Evolutionary conservation across 35 echinoderm and acorn worm species (phyloP), one percentile per base, ranked within the genome.

Genomic region (Acanthaster planci): DNA sequence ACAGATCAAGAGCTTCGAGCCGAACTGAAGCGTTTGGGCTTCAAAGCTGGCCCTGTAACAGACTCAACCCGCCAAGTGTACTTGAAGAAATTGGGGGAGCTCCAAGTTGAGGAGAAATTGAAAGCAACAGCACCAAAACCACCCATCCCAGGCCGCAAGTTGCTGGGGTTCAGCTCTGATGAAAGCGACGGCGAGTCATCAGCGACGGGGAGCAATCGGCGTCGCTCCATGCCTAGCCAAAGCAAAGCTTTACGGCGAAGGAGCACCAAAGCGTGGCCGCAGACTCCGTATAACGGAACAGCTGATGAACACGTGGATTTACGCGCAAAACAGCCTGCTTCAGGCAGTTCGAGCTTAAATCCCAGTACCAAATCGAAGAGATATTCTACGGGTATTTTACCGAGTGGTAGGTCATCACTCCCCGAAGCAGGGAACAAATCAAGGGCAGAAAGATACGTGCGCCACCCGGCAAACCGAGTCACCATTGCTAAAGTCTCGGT

Each of bases 41-140:
- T 64, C 54, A 83, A 58, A 58, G 81, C 81, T 59, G 81, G 81
- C 23, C 81, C 81, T 36, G 81, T 83, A 10, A 83, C 81, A 54
- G 54, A 37, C 55, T 19, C 22, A 34, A 57, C 52, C 35, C 81
- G 81, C 14, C 51, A 53, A 56, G 12, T 83, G 31, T 51, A 58
- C 35, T 32, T 83, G 21, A 83, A 83, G 81, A 83, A 83, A 58
- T 57, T 83, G 10, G 8, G 31, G 51, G 59, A 60, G 26, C 56
- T 59, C 27, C 52, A 60, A 60, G 81, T 15, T 37, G 54, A 83
- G 53, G 54, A 56, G 18, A 32, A 58, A 57, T 35, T 58, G 18
- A 58, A n/a, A 30, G 16, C 27, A 32, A 83, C 53, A 1, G 5
- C 32, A 12, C 29, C 52, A 34, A 64, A 34, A 37, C 29, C 53